A percentile compares a stretch with the other conserved stretches of the same genome.
Conservation (phyloP, 2,797 vertebrate genomes). For the Cynopterus sphinx region DNA sequence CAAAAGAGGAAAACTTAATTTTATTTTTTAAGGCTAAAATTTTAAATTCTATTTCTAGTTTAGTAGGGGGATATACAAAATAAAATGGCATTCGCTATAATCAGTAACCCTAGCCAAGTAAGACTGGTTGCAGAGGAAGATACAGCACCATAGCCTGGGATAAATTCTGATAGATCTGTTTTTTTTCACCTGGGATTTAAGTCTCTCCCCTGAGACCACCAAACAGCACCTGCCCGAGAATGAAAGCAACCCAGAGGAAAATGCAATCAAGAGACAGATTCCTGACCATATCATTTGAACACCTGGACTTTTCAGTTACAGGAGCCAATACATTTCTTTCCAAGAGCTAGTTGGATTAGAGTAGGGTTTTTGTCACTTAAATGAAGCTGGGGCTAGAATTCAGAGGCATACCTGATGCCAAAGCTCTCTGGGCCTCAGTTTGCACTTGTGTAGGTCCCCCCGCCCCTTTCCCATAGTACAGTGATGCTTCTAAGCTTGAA, state of each 20-base stretch:
- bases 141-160: neutral
- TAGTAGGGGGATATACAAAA: constrained; percentile 7
- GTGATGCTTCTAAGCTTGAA: neutral
- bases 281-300: neutral
- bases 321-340: neutral
- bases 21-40: neutral
- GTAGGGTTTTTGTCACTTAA: neutral
- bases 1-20: neutral
- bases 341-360: neutral
- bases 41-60: constrained; percentile 52
- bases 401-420: neutral
- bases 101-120: neutral
- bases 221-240: constrained; percentile 7
- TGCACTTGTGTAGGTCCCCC: no score
- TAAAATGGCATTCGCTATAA: constrained; percentile 1
- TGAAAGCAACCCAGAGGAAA: constrained; percentile 45
- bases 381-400: neutral
- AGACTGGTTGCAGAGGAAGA: neutral
- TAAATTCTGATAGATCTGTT: neutral
- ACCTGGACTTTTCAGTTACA: constrained; percentile 41
- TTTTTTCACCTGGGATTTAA: constrained; percentile 27
- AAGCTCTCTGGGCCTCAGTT: neutral
- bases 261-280: constrained; percentile 56
- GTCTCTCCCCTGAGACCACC: constrained; percentile 28
- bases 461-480: neutral